Evolutionary conservation across 2,113 vertebrate species (phyloP), one percentile per base, ranked within the genome.

Genomic region (Actinemys pallida): DNA sequence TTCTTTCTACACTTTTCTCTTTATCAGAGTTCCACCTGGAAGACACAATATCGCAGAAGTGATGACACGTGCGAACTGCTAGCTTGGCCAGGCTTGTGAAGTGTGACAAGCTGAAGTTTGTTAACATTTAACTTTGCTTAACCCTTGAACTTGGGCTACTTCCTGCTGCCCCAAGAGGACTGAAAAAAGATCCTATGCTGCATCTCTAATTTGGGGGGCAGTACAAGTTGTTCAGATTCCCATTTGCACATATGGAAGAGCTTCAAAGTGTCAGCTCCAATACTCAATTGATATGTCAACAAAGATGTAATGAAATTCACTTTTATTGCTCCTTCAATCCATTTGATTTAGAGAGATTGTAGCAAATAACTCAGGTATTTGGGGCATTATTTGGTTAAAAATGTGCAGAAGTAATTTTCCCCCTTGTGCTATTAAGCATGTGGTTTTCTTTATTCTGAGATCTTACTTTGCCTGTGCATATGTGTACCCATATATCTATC

Each of bases 371-470:
- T 95, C 69, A 39, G 76, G 84, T 96, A 97, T 94, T 22, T 4
- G 91, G 76, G 92, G 90, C 91, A 31, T 83, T 93, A 94, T 96
- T 97, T 97, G 89, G 97, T 96, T 97, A 97, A 97, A 98, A 97
- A 97, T 95, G 95, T 93, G 94, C 93, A 96, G 97, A 95, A 96
- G 95, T 87, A 90, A 96, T 96, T 98, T 98, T 90, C 93, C 96
- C 65, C 0, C 97, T 96, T 95, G 93, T 96, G 94, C 96, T 93
- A 96, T 97, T 97, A 97, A 94, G 95, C 97, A 96, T 94, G 94
- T 95, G 97, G 96, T 96, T 97, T 95, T 94, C 93, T 90, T 96
- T 96, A 96, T 93, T 96, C 86, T 95, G 92, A 96, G 93, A 95
- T 92, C 96, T 97, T 92, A 93, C 95, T 97, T 97, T 92, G 97